phyloP scores from a whole-genome alignment of 2,888 invertebrate species.

The Xestia ashworthii region DNA sequence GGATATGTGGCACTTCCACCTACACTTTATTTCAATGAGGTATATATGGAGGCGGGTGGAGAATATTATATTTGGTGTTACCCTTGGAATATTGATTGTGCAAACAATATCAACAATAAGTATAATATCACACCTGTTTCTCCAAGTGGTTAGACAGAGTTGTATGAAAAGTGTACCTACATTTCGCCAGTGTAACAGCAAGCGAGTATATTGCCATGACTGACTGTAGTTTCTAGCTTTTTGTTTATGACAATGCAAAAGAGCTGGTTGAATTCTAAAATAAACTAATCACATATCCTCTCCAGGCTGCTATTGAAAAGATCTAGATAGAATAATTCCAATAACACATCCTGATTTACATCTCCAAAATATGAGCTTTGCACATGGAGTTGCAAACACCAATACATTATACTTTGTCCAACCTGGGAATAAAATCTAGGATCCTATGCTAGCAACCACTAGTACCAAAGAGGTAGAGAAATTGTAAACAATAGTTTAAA shows the following conservation, averaged over 20 bases:
- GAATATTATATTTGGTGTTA: constrained; percentile 21
- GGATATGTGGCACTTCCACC: constrained; percentile 62
- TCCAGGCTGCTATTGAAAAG: background rate
- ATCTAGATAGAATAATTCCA: background rate
- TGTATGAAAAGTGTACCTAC: background rate
- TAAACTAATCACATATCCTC: background rate
- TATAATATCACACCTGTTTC: background rate
- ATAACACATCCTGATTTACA: background rate
- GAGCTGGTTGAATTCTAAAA: background rate
- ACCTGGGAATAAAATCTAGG: background rate
- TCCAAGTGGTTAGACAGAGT: background rate
- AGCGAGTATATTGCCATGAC: background rate
- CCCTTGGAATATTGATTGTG: constrained; percentile 34
- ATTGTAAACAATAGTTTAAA: constrained; percentile 13
- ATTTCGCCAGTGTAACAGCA: background rate
- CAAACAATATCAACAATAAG: constrained; percentile 1
- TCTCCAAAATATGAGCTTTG: background rate
- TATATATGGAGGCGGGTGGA: constrained; percentile 32
- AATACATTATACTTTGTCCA: background rate
- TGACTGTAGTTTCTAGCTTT: background rate
- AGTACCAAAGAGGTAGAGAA: background rate
- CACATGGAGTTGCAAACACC: too few relatives aligned
- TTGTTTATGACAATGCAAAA: background rate
- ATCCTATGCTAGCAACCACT: background rate
- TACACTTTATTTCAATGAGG: constrained; percentile 61